These are phyloP conservation scores for Aphodius granarius DNA, from an alignment of 2,888 invertebrate species.

Conservation along the genomic window DNA sequence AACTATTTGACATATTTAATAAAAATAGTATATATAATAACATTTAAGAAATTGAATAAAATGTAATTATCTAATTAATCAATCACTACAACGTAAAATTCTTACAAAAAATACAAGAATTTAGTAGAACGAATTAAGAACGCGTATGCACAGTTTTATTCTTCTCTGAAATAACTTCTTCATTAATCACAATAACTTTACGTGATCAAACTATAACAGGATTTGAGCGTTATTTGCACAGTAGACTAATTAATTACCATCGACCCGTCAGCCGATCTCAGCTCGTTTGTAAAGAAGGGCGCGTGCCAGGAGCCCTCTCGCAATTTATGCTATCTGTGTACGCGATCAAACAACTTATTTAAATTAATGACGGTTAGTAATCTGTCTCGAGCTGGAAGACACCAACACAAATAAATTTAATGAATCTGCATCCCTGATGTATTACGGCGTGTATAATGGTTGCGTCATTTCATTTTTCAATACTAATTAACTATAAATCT, in stretches of 20 bases:
- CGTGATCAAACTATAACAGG: background rate
- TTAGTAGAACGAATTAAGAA: background rate
- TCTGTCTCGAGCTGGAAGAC: background rate
- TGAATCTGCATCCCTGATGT: background rate
- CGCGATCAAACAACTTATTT: background rate
- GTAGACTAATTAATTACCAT: background rate
- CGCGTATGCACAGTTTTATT: background rate
- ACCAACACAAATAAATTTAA: background rate
- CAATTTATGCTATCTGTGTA: background rate
- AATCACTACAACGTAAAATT: too few relatives aligned
- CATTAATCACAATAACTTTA: background rate
- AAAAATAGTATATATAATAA: too few relatives aligned
- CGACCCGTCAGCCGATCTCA: background rate
- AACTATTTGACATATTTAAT: too few relatives aligned
- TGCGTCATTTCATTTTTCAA: background rate
- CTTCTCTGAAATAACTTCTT: background rate
- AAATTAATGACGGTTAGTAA: background rate
- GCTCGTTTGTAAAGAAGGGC: background rate
- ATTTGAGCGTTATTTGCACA: background rate
- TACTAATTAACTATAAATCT: too few relatives aligned
- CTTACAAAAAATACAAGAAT: background rate
- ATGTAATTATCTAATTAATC: too few relatives aligned
- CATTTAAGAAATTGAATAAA: too few relatives aligned
- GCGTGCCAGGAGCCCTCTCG: background rate
- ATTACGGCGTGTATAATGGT: background rate